Conservation (phyloP, 2,888 invertebrate species). For the Corbicula japonica region DNA sequence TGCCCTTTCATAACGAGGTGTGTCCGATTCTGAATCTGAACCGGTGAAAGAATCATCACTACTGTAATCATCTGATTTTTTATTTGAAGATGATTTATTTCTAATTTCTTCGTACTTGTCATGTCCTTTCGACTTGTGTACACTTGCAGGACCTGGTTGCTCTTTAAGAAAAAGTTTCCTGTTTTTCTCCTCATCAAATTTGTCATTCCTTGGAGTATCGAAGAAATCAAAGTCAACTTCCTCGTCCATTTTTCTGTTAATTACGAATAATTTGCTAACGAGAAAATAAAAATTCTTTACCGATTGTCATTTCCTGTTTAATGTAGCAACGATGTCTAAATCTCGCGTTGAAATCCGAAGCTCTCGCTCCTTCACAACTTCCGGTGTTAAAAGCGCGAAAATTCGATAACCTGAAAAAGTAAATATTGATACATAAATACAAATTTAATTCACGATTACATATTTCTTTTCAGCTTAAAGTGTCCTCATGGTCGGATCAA, state of each 20-base stretch:
- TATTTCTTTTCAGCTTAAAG: no score
- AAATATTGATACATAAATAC: background rate
- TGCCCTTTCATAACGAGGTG: slow-evolving; percentile 42
- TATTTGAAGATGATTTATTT: background rate
- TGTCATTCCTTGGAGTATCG: slow-evolving; percentile 67
- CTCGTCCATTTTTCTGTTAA: no score
- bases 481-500: no score
- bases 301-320: slow-evolving; percentile 62
- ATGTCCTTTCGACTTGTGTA: slow-evolving; percentile 28
- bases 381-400: slow-evolving; percentile 27
- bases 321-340: slow-evolving; percentile 77
- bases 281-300: background rate
- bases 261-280: no score
- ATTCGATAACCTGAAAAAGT: slow-evolving; percentile 32
- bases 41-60: slow-evolving; percentile 42
- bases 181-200: slow-evolving; percentile 31
- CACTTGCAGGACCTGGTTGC: slow-evolving; percentile 22
- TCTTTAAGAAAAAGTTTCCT: slow-evolving; percentile 32
- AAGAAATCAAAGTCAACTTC: slow-evolving; percentile 79
- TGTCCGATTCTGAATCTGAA: slow-evolving; percentile 54
- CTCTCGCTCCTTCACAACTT: slow-evolving; percentile 14
- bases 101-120: slow-evolving; percentile 25
- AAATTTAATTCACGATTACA: no score
- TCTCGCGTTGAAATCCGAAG: slow-evolving; percentile 64
- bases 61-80: slow-evolving; percentile 41